Conservation (phyloP, 2,888 invertebrate genomes). For the Eupeodes luniger region DNA sequence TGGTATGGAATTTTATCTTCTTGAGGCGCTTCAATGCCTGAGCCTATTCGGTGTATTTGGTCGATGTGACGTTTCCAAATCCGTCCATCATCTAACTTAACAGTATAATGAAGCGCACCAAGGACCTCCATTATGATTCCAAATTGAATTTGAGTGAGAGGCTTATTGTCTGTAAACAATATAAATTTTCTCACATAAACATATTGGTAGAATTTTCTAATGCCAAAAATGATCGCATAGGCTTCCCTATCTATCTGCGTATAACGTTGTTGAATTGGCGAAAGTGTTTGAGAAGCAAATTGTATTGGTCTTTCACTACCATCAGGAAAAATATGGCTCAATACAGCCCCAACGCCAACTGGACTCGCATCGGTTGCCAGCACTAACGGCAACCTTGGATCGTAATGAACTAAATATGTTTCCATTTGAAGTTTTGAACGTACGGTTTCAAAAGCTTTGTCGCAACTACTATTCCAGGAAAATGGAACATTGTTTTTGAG, state of each 20-base stretch:
- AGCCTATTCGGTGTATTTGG: conserved; percentile 8
- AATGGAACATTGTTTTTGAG: conserved; percentile 76
- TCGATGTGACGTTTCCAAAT: conserved; percentile 24
- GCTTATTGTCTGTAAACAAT: conserved; percentile 75
- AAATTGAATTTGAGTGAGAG: conserved; percentile 67
- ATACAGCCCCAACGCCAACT: conserved; percentile 42
- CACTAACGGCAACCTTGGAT: conserved; percentile 77
- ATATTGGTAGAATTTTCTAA: conserved; percentile 82
- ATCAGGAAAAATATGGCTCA: conserved; percentile 51
- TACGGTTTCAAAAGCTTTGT: conserved; percentile 76
- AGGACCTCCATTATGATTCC: conserved; percentile 35
- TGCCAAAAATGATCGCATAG: conserved; percentile 80
- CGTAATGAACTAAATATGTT: conserved; percentile 77
- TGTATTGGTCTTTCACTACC: conserved; percentile 50
- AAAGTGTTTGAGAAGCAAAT: conserved; percentile 56
- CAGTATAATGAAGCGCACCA: conserved; percentile 45
- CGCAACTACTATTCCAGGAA: conserved; percentile 76
- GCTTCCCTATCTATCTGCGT: conserved; percentile 77
- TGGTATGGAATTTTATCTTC: conserved; percentile 37
- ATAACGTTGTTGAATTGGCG: conserved; percentile 63
- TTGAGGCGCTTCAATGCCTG: conserved; percentile 12
- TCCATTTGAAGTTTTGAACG: conserved; percentile 74
- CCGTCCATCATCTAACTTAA: conserved; percentile 33
- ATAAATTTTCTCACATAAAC: conserved; percentile 81
- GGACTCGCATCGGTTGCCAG: conserved; percentile 78